Conservation (phyloP, 2,797 vertebrate genomes). For the Rhynchonycteris naso region DNA sequence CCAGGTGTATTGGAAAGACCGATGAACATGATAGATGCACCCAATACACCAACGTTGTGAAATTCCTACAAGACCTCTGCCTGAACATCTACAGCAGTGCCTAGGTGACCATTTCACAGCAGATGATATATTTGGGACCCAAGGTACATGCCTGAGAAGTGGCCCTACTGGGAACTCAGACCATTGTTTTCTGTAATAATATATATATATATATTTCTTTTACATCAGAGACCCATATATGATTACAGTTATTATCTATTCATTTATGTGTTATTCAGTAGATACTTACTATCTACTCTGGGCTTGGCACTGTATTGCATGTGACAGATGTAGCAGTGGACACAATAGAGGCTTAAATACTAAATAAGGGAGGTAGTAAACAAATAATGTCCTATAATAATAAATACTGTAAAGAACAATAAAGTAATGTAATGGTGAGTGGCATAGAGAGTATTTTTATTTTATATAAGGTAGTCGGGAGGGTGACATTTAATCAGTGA, state of each 20-base stretch:
- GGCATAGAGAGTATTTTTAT: background rate
- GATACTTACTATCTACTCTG: background rate
- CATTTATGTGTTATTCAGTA: background rate
- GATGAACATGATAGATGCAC: background rate
- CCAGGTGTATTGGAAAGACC: background rate
- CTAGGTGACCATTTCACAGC: background rate
- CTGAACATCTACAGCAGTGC: background rate
- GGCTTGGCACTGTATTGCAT: background rate
- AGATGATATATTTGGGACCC: background rate
- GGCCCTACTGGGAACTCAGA: background rate
- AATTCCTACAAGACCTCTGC: background rate
- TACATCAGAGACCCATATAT: background rate
- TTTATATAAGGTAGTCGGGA: background rate
- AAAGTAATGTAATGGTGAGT: background rate
- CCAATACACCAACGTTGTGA: background rate
- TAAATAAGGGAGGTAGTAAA: background rate
- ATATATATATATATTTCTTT: background rate
- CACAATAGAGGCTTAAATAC: background rate
- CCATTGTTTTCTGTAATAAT: background rate
- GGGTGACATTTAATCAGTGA: background rate
- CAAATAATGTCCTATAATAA: background rate
- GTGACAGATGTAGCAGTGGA: background rate
- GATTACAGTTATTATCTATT: background rate
- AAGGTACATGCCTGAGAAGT: background rate
- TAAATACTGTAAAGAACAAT: background rate